phyloP scores from a whole-genome alignment of 2,113 vertebrate genomes.

The Canis aureus region DNA sequence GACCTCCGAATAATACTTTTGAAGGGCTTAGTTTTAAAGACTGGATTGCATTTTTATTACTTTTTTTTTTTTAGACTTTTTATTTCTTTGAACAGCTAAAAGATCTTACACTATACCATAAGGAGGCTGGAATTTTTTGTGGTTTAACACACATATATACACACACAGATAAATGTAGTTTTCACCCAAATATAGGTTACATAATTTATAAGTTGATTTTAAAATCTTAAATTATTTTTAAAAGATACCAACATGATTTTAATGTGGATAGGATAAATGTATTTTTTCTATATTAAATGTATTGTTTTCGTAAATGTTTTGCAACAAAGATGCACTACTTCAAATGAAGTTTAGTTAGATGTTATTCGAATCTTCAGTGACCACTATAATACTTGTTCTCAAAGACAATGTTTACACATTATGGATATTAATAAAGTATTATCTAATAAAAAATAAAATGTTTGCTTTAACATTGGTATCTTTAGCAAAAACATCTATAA shows the following conservation, averaged over 20 bases:
- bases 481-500: not conserved
- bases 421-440: not conserved
- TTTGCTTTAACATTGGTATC: not conserved
- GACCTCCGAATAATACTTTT: not conserved
- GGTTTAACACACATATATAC: not conserved
- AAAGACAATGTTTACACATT: conserved; percentile 29
- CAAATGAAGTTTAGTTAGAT: conserved; percentile 16
- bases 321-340: not conserved
- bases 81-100: conserved; percentile 17
- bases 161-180: not conserved
- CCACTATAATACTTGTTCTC: not conserved
- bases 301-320: not conserved
- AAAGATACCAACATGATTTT: not conserved
- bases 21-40: not conserved
- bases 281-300: not conserved
- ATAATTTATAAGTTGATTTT: not conserved
- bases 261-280: not conserved
- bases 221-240: not conserved
- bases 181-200: not conserved
- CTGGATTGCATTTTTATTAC: not conserved
- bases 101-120: not conserved
- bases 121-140: not conserved
- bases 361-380: not conserved
- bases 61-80: not conserved
- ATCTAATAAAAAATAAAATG: not conserved